Evolutionary conservation across 2,797 vertebrate genomes (phyloP).

Genomic region (Myotis planiceps): DNA sequence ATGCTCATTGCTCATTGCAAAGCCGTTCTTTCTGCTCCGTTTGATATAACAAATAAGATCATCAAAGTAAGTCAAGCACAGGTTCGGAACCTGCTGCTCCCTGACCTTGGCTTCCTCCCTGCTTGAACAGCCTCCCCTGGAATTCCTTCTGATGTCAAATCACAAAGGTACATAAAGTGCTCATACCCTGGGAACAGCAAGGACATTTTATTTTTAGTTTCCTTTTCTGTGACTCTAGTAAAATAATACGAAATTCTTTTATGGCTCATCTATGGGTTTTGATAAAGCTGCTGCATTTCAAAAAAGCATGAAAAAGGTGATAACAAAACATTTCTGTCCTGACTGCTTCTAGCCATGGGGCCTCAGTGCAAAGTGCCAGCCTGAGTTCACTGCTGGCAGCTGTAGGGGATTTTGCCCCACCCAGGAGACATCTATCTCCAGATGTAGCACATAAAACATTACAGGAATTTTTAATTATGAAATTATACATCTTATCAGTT

Average conservation of each 20-base stretch:
- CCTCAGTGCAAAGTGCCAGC: slow-evolving; percentile 23
- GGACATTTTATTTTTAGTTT: slow-evolving; percentile 79
- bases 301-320: slow-evolving; percentile 70
- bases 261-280: slow-evolving; percentile 61
- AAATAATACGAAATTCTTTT: slow-evolving; percentile 77
- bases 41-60: slow-evolving; percentile 84
- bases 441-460: slow-evolving; percentile 7
- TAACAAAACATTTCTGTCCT: slow-evolving; percentile 65
- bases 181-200: slow-evolving; percentile 31
- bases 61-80: slow-evolving; percentile 85
- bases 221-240: slow-evolving; percentile 76
- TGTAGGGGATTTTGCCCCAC: not conserved
- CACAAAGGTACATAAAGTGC: slow-evolving; percentile 76
- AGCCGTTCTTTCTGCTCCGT: slow-evolving; percentile 81
- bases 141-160: slow-evolving; percentile 83
- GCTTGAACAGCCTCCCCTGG: slow-evolving; percentile 51
- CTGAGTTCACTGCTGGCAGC: not conserved
- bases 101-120: slow-evolving; percentile 66
- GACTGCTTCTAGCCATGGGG: slow-evolving; percentile 32
- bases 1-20: slow-evolving; percentile 82
- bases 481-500: not conserved
- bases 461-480: not conserved
- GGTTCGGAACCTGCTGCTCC: slow-evolving; percentile 68
- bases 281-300: slow-evolving; percentile 72
- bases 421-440: not conserved